Percentiles rank a stretch among this genome's conserved stretches.
phyloP scores from a whole-genome alignment of 2,888 invertebrate species.

The Drosophila stalkeri region DNA sequence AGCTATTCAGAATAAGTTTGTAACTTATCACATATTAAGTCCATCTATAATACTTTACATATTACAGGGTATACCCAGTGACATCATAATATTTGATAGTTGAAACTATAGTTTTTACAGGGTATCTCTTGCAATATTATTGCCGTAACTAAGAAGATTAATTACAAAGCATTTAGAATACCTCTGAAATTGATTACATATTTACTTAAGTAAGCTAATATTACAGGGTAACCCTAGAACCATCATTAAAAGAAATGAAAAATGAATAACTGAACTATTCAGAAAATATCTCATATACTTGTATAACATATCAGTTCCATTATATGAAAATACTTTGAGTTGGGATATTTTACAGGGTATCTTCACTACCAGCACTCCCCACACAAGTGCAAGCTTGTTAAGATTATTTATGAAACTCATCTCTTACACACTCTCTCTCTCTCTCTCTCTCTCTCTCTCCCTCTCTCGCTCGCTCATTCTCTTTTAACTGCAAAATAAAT shows the following conservation, averaged over 20 bases:
- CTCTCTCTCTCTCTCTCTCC: constrained; percentile 2
- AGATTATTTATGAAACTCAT: constrained; percentile 11
- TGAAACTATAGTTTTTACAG: background rate
- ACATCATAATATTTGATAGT: background rate
- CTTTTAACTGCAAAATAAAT: constrained; percentile 43
- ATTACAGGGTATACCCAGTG: background rate
- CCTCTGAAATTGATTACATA: background rate
- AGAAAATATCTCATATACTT: background rate
- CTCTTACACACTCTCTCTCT: constrained; percentile 2
- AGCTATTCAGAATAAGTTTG: too few relatives aligned
- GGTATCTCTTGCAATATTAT: background rate
- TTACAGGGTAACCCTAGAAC: background rate
- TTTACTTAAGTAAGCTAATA: background rate
- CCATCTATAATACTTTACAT: too few relatives aligned
- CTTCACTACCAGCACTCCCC: background rate
- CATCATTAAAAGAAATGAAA: background rate
- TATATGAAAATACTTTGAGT: background rate
- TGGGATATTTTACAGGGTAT: background rate
- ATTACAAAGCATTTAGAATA: background rate
- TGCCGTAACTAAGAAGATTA: background rate
- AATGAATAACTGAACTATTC: background rate
- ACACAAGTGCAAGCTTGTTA: constrained; percentile 1
- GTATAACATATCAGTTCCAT: background rate
- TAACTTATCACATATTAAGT: too few relatives aligned
- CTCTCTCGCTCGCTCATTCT: background rate